A percentile compares a stretch with the other conserved stretches of the same genome.
Conservation (phyloP, 1,140 invertebrate species). For the Ephestia elutella region DNA sequence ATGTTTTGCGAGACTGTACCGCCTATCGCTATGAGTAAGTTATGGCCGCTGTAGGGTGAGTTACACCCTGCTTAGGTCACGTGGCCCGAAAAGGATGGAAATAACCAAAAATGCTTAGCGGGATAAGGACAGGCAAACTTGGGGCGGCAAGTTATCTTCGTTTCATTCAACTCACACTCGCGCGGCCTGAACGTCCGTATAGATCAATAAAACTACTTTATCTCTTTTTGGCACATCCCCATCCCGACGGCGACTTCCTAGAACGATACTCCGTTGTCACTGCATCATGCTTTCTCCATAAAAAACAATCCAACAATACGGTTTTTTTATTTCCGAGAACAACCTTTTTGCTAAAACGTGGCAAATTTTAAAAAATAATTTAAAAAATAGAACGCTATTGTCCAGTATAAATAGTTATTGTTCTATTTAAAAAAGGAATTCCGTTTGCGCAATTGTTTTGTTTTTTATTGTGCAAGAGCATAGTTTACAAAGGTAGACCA, state of each 20-base stretch:
- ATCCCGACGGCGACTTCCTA: conserved; percentile 68
- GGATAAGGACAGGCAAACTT: conserved; percentile 44
- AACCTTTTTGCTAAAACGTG: conserved; percentile 15
- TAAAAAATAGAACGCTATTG: conserved; percentile 16
- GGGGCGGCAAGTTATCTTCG: conserved; percentile 73
- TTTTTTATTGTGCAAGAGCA: conserved; percentile 40
- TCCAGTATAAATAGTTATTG: conserved; percentile 27
- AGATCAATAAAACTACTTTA: conserved; percentile 77
- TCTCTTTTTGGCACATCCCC: conserved; percentile 76
- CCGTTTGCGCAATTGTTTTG: conserved; percentile 47
- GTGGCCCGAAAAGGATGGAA: conserved; percentile 56
- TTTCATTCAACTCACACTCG: conserved; percentile 73
- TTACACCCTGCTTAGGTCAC: conserved; percentile 74
- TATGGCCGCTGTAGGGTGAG: conserved; percentile 74
- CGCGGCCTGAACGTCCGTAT: conserved; percentile 70
- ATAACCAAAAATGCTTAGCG: conserved; percentile 31
- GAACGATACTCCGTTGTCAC: conserved; percentile 46
- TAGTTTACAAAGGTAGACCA: conserved; percentile 65
- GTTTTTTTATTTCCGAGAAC: conserved; percentile 24
- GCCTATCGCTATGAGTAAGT: conserved; percentile 75
- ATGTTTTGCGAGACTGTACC: conserved; percentile 71
- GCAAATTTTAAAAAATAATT: conserved; percentile 25
- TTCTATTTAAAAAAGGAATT: conserved; percentile 38
- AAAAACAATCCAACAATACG: conserved; percentile 36
- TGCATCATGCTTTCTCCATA: conserved; percentile 48